Evolutionary conservation across 2,113 vertebrate genomes (phyloP).

Genomic region (Galemys pyrenaicus): DNA sequence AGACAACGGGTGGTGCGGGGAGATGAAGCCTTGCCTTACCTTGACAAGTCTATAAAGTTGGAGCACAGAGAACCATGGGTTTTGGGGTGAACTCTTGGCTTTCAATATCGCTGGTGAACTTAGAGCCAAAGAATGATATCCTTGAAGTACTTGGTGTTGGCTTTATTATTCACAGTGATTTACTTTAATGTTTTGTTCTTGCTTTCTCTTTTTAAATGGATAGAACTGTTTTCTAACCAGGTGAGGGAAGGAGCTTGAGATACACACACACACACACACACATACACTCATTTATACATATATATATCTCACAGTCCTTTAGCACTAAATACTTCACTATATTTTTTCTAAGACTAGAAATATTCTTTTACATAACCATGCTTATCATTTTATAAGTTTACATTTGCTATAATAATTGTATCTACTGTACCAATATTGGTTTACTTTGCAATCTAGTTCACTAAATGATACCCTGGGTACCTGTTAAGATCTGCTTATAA

Average conservation of each 20-base stretch:
- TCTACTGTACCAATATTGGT: background rate
- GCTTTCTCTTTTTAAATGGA: background rate
- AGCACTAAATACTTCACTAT: background rate
- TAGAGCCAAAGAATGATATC: background rate
- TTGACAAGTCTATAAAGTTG: background rate
- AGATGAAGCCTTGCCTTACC: background rate
- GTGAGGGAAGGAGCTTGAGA: background rate
- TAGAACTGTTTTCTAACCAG: background rate
- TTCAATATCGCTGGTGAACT: background rate
- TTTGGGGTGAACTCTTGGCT: background rate
- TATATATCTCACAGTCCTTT: background rate
- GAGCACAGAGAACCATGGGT: background rate
- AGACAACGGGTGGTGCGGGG: background rate
- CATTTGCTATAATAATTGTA: background rate
- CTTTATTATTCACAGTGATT: constrained; percentile 21
- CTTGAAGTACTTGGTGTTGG: background rate
- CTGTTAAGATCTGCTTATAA: background rate
- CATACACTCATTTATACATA: background rate
- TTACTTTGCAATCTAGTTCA: background rate
- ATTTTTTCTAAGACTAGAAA: background rate
- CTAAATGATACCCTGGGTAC: background rate
- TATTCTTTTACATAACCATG: background rate
- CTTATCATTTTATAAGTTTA: background rate
- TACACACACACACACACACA: too few species aligned
- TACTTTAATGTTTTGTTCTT: background rate